These are phyloP conservation scores for Sciurus vulgaris DNA, from an alignment of 2,797 vertebrate genomes.

Conservation along the genomic window DNA sequence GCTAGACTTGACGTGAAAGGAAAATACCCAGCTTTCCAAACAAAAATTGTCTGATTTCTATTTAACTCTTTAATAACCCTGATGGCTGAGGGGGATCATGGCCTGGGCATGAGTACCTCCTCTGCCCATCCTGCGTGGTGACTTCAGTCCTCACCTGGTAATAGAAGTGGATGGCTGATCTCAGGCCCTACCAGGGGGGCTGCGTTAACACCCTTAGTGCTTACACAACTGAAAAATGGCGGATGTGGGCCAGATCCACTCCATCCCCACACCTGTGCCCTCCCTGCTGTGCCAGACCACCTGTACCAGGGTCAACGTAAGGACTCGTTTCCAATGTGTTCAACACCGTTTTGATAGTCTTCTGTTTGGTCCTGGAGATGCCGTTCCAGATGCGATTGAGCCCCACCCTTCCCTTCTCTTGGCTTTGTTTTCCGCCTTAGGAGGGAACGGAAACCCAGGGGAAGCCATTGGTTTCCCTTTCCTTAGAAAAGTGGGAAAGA, in stretches of 20 bases:
- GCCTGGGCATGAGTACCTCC: neutral
- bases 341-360: neutral
- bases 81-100: neutral
- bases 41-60: slow-evolving; percentile 15
- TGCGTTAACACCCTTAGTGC: neutral
- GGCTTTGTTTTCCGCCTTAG: neutral
- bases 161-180: neutral
- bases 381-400: neutral
- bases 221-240: neutral
- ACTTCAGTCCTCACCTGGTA: neutral
- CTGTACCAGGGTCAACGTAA: neutral
- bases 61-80: neutral
- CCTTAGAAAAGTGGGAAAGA: neutral
- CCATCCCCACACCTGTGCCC: neutral
- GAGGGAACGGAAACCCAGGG: slow-evolving; percentile 13
- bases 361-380: neutral
- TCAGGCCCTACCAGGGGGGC: neutral
- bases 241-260: neutral
- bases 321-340: slow-evolving; percentile 7
- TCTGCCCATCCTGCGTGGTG: neutral
- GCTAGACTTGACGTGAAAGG: neutral
- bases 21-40: neutral
- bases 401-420: neutral
- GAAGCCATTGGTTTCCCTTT: slow-evolving; percentile 47
- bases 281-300: neutral